Evolutionary conservation across 2,113 vertebrate species (phyloP).

Genomic region (Tyrannus savana): DNA sequence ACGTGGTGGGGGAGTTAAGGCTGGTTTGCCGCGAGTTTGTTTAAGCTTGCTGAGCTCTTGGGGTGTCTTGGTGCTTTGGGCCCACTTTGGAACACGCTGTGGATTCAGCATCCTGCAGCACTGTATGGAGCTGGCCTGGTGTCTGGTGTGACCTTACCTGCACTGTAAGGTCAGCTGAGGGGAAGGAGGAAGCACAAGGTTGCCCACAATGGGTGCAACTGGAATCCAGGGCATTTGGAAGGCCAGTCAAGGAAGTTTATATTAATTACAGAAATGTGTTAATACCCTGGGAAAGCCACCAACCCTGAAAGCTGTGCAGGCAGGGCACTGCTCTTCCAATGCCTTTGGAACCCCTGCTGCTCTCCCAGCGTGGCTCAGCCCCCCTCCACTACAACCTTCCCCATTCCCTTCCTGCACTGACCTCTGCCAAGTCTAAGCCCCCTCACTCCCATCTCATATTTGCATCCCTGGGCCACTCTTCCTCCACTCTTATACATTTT

Average conservation of each 20-base stretch:
- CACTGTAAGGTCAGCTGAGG: fast-evolving
- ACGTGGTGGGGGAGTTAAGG: neutral
- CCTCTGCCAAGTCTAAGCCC: neutral
- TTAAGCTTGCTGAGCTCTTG: neutral
- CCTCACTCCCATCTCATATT: neutral
- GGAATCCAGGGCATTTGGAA: neutral
- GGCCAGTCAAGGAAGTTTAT: neutral
- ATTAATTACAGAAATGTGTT: neutral
- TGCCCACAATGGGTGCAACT: neutral
- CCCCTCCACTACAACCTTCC: fast-evolving
- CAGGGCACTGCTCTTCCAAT: neutral
- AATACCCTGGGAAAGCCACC: neutral
- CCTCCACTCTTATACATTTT: neutral
- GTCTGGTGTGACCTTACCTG: too few relatives aligned
- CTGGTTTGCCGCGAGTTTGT: neutral
- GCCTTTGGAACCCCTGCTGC: neutral
- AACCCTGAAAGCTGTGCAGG: neutral
- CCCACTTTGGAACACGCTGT: neutral
- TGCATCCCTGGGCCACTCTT: neutral
- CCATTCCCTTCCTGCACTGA: neutral
- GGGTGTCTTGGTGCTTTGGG: neutral
- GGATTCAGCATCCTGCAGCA: neutral
- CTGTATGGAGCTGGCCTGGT: neutral
- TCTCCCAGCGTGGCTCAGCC: neutral
- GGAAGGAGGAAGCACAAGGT: neutral